Conservation (phyloP, 2,797 vertebrate species). For the Gobionotothen gibberifrons region DNA sequence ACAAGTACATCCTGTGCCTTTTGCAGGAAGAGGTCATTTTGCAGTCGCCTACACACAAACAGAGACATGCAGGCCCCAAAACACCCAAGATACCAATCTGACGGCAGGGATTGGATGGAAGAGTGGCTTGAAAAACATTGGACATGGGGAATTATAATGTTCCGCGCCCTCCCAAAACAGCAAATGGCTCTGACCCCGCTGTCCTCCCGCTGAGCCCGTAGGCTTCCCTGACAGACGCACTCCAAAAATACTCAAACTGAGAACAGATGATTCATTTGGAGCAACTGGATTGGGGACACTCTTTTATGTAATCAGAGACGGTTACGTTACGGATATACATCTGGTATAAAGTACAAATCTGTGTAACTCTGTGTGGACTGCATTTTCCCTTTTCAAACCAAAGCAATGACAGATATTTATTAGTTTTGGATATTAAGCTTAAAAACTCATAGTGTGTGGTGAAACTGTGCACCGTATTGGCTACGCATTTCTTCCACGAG, state of each 20-base stretch:
- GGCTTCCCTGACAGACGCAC: conserved; percentile 37
- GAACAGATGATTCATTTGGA: conserved; percentile 49
- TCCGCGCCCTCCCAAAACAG: conserved; percentile 28
- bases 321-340: conserved; percentile 16
- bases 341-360: conserved; percentile 16
- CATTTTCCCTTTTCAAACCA: background rate
- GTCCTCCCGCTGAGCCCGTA: conserved; percentile 24
- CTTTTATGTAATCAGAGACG: conserved; percentile 45
- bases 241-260: conserved; percentile 61
- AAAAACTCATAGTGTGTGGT: background rate
- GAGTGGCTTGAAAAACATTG: conserved; percentile 37
- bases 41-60: conserved; percentile 10
- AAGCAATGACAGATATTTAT: background rate
- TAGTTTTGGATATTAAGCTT: background rate
- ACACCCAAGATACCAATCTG: conserved; percentile 25
- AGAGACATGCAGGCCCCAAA: background rate
- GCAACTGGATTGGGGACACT: conserved; percentile 40
- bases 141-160: conserved; percentile 29
- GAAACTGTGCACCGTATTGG: background rate
- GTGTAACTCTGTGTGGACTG: conserved; percentile 10
- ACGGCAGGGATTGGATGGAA: conserved; percentile 43
- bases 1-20: conserved; percentile 32
- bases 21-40: conserved; percentile 29
- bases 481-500: background rate
- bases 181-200: conserved; percentile 44